Evolutionary conservation across 2,888 invertebrate species (phyloP), one percentile per base, ranked within the genome.

Genomic region (Amphipyra tragopoginis): DNA sequence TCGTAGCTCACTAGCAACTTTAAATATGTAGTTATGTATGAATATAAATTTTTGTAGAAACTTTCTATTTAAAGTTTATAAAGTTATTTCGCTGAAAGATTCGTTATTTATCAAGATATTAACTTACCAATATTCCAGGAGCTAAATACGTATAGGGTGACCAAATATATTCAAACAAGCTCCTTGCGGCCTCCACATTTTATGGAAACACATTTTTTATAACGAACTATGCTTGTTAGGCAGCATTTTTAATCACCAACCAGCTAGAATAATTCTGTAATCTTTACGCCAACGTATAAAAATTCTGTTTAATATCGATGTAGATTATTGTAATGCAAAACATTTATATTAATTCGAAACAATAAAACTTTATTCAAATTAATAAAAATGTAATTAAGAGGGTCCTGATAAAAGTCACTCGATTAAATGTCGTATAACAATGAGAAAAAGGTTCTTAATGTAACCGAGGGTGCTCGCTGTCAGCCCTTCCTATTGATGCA

Each of bases 391-490:
- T 77, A 78, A 78, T 79, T 74, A 69, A 75, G 65, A 68, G 60
- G 61, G 57, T 64, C 57, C 48, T 49, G 61, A 65, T 69, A 71
- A 80, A 76, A 77, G 69, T 63, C 79, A 80, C 80, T 83, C 81
- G 80, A 85, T 85, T 86, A 80, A 81, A 81, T 76, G 74, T 80
- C 80, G 79, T 85, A 82, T 84, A 84, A 85, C 85, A 86, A 86
- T 84, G 79, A 75, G 65, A 65, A 80, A 59, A 81, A 80, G 78
- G 79, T 75, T 76, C 80, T 79, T 81, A 82, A 82, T 84, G 79
- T 80, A 79, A 72, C 64, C 63, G 72, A 80, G 81, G 81, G 79
- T 58, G 69, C 79, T 79, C 72, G 66, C 79, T 77, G 83, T 79
- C 80, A 80, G 81, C 73, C 83, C 80, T 80, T 77, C 81, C 77